phyloP scores from a whole-genome alignment of 2,113 vertebrate genomes.

The Calidris pygmaea region DNA sequence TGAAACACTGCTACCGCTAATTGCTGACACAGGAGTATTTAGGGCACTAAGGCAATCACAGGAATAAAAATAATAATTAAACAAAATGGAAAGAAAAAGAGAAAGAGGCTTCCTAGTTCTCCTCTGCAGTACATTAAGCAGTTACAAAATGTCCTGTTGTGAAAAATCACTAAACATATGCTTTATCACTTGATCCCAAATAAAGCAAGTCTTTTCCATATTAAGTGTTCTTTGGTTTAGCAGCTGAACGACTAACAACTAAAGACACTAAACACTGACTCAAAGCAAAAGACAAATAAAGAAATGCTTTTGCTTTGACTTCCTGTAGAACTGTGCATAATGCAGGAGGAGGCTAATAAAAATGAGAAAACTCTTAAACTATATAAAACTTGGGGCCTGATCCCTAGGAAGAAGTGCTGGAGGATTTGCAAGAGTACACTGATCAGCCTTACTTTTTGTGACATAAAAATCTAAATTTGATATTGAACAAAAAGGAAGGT shows the following conservation, averaged over 20 bases:
- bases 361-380: background rate
- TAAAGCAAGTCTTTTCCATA: background rate
- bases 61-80: slow-evolving; percentile 35
- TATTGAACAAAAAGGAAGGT: background rate
- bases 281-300: background rate
- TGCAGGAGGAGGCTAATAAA: background rate
- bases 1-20: slow-evolving; percentile 84
- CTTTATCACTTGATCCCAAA: background rate
- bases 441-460: background rate
- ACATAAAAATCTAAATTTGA: background rate
- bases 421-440: background rate
- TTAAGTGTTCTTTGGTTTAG: background rate
- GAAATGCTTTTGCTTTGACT: background rate
- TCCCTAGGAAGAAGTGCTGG: background rate
- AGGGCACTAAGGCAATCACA: slow-evolving; percentile 67
- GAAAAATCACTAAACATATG: background rate
- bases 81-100: background rate
- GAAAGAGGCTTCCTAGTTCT: slow-evolving; percentile 48
- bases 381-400: background rate
- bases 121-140: slow-evolving; percentile 59
- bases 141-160: slow-evolving; percentile 30
- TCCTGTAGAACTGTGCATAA: background rate
- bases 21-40: slow-evolving; percentile 82
- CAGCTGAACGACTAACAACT: background rate
- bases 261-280: background rate